phyloP scores from a whole-genome alignment of 1,140 invertebrate genomes.

The Bombus polaris region DNA sequence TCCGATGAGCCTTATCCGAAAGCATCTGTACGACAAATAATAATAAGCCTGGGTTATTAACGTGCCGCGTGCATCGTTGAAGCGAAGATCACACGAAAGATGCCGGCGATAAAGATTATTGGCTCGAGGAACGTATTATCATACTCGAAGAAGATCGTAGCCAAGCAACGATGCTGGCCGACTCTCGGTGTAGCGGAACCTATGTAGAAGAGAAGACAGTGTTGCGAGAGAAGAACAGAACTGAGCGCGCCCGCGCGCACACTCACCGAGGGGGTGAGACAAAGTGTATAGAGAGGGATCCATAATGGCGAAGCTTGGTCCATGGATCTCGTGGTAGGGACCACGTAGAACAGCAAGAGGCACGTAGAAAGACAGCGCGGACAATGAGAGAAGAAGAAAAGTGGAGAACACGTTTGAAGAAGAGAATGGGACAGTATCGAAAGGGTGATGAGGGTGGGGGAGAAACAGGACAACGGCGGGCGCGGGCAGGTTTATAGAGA shows the following conservation, averaged over 20 bases:
- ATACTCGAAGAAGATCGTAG: conserved; percentile 57
- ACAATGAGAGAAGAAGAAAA: conserved; percentile 4
- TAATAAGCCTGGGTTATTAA: conserved; percentile 64
- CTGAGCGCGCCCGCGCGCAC: background rate
- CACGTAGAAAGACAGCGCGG: conserved; percentile 5
- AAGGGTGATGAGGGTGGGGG: conserved; percentile 48
- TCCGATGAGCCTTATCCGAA: conserved; percentile 28
- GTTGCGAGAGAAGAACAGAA: conserved; percentile 8
- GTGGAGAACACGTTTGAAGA: conserved; percentile 30
- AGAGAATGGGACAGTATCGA: conserved; percentile 59
- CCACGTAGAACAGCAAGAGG: conserved; percentile 42
- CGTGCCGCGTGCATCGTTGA: conserved; percentile 51
- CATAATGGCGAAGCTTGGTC: conserved; percentile 50
- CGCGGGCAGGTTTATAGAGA: conserved; percentile 62
- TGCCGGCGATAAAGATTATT: conserved; percentile 67
- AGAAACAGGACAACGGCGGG: conserved; percentile 43
- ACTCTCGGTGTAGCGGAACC: conserved; percentile 37
- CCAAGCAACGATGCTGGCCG: conserved; percentile 33
- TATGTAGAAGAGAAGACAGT: conserved; percentile 30
- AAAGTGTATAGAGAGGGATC: conserved; percentile 26
- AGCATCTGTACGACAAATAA: conserved; percentile 61
- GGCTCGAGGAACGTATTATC: conserved; percentile 60
- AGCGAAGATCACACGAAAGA: conserved; percentile 59
- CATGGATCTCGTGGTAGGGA: conserved; percentile 9
- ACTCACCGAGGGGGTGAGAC: conserved; percentile 25